These are phyloP conservation scores for Sebastes iracundus DNA, from an alignment of 2,797 vertebrate genomes.

Conservation along the genomic window DNA sequence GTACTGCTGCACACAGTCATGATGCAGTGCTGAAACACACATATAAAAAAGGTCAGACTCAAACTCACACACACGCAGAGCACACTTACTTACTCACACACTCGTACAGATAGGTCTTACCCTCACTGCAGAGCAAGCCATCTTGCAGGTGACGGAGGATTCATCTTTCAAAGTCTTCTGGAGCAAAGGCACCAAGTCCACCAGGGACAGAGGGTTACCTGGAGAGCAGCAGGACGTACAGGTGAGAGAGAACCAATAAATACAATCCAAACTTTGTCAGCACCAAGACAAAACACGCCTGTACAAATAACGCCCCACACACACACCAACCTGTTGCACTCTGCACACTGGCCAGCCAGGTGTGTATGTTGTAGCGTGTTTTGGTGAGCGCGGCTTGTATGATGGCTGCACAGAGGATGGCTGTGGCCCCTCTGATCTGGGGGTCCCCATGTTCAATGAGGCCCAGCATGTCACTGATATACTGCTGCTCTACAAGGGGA, in stretches of 20 bases:
- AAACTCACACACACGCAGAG: neutral
- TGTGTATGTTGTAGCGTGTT: slow-evolving; percentile 90
- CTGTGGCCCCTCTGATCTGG: slow-evolving; percentile 94
- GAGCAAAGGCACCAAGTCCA: slow-evolving; percentile 91
- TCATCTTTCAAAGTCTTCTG: slow-evolving; percentile 91
- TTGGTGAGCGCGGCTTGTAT: slow-evolving; percentile 90
- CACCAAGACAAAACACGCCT: neutral
- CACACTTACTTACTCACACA: neutral
- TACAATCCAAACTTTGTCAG: neutral
- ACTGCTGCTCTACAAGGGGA: slow-evolving; percentile 89
- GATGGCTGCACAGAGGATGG: slow-evolving; percentile 92
- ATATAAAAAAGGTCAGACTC: slow-evolving; percentile 1
- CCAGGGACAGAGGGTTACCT: slow-evolving; percentile 91
- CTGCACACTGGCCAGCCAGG: slow-evolving; percentile 87
- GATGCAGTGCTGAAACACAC: slow-evolving; percentile 78
- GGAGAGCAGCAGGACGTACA: slow-evolving; percentile 2
- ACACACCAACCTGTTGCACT: slow-evolving; percentile 77
- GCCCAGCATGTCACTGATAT: slow-evolving; percentile 90
- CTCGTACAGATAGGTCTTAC: slow-evolving; percentile 74
- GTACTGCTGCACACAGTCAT: slow-evolving; percentile 91
- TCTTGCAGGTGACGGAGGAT: slow-evolving; percentile 95
- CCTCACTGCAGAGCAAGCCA: slow-evolving; percentile 94
- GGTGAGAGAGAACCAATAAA: neutral
- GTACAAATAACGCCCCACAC: neutral
- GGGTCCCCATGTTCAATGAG: slow-evolving; percentile 94